Base-by-base conservation (phyloP, 2,888 invertebrate species). In the Venusia cambrica region DNA sequence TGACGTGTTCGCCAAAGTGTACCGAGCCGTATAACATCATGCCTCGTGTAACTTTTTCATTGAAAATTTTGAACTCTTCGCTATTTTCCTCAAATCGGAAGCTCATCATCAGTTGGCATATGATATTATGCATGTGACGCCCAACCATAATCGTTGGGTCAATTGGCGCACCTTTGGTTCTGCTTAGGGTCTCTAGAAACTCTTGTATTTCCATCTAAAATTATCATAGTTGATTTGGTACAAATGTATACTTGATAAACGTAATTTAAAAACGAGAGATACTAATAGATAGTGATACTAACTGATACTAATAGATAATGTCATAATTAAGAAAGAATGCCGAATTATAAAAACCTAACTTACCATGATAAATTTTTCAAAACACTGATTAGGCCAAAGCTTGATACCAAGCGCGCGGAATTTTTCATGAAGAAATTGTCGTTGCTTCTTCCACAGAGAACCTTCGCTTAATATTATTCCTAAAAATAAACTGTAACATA, bases 21-120 rank as follows among this genome's bases (percentile, higher is more conserved):
- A 95, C 88, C 20, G 92, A 89, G 1, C 94, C 94, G 61, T 94
- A 95, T 1, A 95, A 81, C 32, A 89, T 88, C 89, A 96, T 95
- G 1, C 95, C 95, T 69, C 95, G 94, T 40, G 94, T 92, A 51
- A 95, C 93, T 9, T 92, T 84, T 38, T 88, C 85, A 87, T 93
- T 93, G 69, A 94, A 94, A 27, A 92, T 84, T 8, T 88, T 80
- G 73, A 95, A 96, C 22, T 90, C 88, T 1, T 80, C 72, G 62
- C 94, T 94, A 39, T 92, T 89, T 46, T 91, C 90, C 16, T 90
- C 88, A 68, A 95, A 96, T 4, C 95, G 88, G 1, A 93, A 92
- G 18, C 93, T 92, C 95, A 96, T 95, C 73, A 94, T 89, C 47
- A 95, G 88, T 46, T 93, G 92, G 68, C 95, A 94, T 42, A 96